Conservation (phyloP, 2,888 invertebrate genomes). For the Barypeithes pellucidus region DNA sequence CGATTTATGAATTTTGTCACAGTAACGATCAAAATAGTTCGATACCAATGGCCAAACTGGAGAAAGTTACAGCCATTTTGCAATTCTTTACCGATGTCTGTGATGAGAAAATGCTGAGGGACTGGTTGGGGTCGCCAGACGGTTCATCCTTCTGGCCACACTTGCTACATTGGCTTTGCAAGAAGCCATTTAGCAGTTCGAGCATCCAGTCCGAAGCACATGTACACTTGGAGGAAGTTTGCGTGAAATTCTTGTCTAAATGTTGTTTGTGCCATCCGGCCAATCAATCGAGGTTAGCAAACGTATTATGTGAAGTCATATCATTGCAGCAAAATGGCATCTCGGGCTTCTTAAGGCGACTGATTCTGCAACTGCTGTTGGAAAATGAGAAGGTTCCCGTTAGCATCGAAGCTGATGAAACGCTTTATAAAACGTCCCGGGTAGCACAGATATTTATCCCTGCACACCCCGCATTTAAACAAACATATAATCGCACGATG, state of each 20-base stretch:
- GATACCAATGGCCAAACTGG: slow-evolving; percentile 74
- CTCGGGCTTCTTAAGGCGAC: slow-evolving; percentile 89
- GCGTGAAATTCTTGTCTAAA: slow-evolving; percentile 87
- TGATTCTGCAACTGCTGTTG: slow-evolving; percentile 88
- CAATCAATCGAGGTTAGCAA: slow-evolving; percentile 89
- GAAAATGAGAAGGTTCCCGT: slow-evolving; percentile 90
- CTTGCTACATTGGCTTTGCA: slow-evolving; percentile 83
- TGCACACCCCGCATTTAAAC: slow-evolving; percentile 81
- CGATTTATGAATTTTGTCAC: slow-evolving; percentile 73
- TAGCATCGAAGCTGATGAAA: slow-evolving; percentile 75
- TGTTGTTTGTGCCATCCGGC: slow-evolving; percentile 88
- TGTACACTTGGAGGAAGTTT: slow-evolving; percentile 81
- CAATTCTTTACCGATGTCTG: slow-evolving; percentile 88
- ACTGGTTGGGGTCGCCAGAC: slow-evolving; percentile 88
- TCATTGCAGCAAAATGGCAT: slow-evolving; percentile 79
- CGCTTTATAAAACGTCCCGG: slow-evolving; percentile 67
- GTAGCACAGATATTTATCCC: slow-evolving; percentile 67
- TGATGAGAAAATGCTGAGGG: slow-evolving; percentile 85
- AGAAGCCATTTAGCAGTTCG: slow-evolving; percentile 63
- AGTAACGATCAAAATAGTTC: slow-evolving; percentile 58
- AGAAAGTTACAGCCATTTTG: slow-evolving; percentile 79
- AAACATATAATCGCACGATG: slow-evolving; percentile 81
- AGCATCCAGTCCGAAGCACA: slow-evolving; percentile 68
- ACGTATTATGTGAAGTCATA: slow-evolving; percentile 84
- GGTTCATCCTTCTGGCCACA: slow-evolving; percentile 92